Base-by-base conservation (phyloP, 2,797 vertebrate genomes). In the Pagetopsis macropterus region DNA sequence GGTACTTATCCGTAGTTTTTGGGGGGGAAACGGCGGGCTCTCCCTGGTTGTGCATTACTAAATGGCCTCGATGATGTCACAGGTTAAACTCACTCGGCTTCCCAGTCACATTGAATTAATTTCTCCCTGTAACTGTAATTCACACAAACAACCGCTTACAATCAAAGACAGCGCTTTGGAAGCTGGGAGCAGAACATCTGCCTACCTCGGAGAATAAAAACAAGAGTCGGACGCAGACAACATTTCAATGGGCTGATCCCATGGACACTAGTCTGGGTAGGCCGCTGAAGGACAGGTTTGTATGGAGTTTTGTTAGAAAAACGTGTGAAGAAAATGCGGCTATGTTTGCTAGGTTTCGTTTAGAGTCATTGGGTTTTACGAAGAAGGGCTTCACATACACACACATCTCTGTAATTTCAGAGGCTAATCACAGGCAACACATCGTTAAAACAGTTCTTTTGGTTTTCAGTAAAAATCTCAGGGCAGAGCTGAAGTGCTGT, bases 61-160 rank as follows among this genome's bases (percentile, higher is more conserved):
- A 81, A 79, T 44, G 62, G 83, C 60, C 61, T 56, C 4, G 21
- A 48, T 81, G 79, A 89, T 84, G 81, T 87, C 85, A 84, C 67
- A 51, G 68, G 79, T 84, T 65, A 74, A 83, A 73, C 79, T 86
- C 71, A 65, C 54, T 86, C 37, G 10, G 21, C 56, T 70, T 62
- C 71, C 61, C 67, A 82, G 79, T 85, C 79, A 43, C 52, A 83
- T 72, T 82, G 78, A 89, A 72, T 75, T 48, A 81, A 56, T 84
- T 76, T 78, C 66, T 65, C 70, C 56, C 27, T 37, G 48, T 76
- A 65, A 85, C 31, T 74, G 56, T 65, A 87, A 84, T 82, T 84
- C 67, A 83, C 71, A 60, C 74, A 83, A 86, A 90, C 78, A 65
- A 75, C 63, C 7, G 4, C 48, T 49, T 16, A 27, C 72, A 84